Evolutionary conservation across 2,797 vertebrate species (phyloP), one percentile per base, ranked within the genome.

Genomic region (Spinus olivaceus): DNA sequence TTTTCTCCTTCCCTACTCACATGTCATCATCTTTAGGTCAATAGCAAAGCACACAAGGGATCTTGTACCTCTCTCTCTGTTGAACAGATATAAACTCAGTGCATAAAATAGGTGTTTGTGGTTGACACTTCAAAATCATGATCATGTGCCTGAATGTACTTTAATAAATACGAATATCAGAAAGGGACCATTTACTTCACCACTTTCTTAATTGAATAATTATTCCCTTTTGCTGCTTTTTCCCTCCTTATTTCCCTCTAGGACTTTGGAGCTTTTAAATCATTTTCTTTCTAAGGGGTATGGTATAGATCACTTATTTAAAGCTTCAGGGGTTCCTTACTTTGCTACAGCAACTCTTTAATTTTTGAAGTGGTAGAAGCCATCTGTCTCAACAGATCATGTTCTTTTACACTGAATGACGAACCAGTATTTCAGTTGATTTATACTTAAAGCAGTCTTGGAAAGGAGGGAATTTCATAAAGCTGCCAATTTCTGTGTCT

Each of bases 361-460:
- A 90, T 88, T 92, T 95, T 79, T 92, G 65, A 96, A 89, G 63
- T 86, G 33, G 54, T 72, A 76, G 76, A 92, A 93, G 56, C 94
- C 95, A 93, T 97, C 96, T 96, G 89, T 96, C 95, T 96, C 66
- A 90, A 86, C 91, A 95, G 94, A 96, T 93, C 94, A 92, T 96
- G 89, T 96, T 93, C 94, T 92, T 93, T 96, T 95, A 92, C 92
- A 81, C 76, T 64, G 91, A 91, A 92, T 92, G 82, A 95, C 0
- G 3, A 95, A 96, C 70, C 33, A 86, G 63, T 39, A 56, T 86
- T 91, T 94, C 70, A 70, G 70, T 47, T 91, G 87, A 81, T 90
- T 89, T 88, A 83, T 76, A 67, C 80, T 88, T 94, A 83, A 92
- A 95, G 88, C 88, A 65, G 46, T 89, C 72, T 96, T 96, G 94